A percentile compares a stretch with the other conserved stretches of the same genome.
Evolutionary conservation across 2,888 invertebrate genomes (phyloP).

Genomic region (Aleiodes testaceus): DNA sequence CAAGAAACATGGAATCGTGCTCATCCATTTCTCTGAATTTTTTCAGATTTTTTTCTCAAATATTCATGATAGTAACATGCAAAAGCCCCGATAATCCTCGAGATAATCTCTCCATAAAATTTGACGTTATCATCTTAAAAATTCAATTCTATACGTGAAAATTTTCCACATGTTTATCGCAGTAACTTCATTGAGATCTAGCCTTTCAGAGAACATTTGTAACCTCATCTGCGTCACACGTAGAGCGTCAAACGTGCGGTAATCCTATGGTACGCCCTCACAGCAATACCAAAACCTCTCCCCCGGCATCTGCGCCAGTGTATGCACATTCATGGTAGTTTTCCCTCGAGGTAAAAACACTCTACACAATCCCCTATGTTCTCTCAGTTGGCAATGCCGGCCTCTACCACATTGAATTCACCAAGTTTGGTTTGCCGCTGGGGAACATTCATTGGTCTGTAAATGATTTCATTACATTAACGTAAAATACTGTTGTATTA

Average conservation of each 20-base stretch:
- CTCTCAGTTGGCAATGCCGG: not conserved
- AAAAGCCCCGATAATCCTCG: too few species aligned
- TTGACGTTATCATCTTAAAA: too few species aligned
- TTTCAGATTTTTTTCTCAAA: too few species aligned
- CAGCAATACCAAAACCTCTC: conserved; percentile 22
- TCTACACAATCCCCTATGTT: conserved; percentile 11
- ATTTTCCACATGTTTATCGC: conserved; percentile 16
- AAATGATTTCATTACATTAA: conserved; percentile 35
- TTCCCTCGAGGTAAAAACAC: conserved; percentile 26
- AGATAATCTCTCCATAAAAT: too few species aligned
- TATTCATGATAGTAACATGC: too few species aligned
- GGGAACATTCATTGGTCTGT: conserved; percentile 34
- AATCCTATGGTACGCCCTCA: conserved; percentile 24
- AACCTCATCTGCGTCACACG: conserved; percentile 30
- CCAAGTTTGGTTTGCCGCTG: conserved; percentile 36
- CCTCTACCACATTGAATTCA: conserved; percentile 34
- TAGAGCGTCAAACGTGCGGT: conserved; percentile 38
- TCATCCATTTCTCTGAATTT: too few species aligned
- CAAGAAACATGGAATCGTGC: too few species aligned
- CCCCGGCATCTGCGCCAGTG: conserved; percentile 4
- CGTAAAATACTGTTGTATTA: conserved; percentile 7
- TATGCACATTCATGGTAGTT: conserved; percentile 30
- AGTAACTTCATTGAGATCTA: conserved; percentile 1
- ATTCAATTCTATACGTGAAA: not conserved
- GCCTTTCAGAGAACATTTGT: conserved; percentile 25